Conservation (phyloP, 2,113 vertebrate genomes). For the Odontesthes bonariensis region DNA sequence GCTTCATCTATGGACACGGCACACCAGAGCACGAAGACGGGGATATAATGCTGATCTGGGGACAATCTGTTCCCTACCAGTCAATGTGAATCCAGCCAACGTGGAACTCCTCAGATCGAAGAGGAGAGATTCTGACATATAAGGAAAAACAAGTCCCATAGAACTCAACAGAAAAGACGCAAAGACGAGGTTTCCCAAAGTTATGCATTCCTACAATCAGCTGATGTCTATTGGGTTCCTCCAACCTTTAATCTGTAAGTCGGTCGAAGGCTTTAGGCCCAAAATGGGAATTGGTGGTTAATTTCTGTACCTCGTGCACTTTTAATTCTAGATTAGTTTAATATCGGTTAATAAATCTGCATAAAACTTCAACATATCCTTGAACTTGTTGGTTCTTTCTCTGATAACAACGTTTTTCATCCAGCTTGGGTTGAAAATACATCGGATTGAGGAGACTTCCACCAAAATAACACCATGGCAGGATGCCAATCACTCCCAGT, state of each 20-base stretch:
- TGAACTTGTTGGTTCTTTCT: neutral
- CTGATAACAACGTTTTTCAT: neutral
- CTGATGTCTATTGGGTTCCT: neutral
- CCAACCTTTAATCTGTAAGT: neutral
- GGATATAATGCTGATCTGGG: neutral
- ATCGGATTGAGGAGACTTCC: neutral
- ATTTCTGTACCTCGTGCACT: no score
- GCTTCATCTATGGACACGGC: neutral
- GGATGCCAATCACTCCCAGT: neutral
- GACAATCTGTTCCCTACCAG: neutral
- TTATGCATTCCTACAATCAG: slow-evolving; percentile 3
- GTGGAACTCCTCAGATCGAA: slow-evolving; percentile 17
- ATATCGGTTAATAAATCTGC: no score
- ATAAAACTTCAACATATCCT: no score
- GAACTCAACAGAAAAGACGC: slow-evolving; percentile 16
- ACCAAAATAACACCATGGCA: neutral
- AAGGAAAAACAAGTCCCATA: slow-evolving; percentile 1
- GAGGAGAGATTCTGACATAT: slow-evolving; percentile 11
- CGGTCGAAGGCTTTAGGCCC: neutral
- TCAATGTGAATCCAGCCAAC: slow-evolving; percentile 33
- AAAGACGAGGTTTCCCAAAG: slow-evolving; percentile 32
- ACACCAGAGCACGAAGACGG: neutral
- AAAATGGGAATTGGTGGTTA: neutral
- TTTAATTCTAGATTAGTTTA: no score
- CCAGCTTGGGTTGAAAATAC: neutral